These are phyloP conservation scores for Cervus canadensis DNA, from an alignment of 2,113 vertebrate species.

Conservation along the genomic window DNA sequence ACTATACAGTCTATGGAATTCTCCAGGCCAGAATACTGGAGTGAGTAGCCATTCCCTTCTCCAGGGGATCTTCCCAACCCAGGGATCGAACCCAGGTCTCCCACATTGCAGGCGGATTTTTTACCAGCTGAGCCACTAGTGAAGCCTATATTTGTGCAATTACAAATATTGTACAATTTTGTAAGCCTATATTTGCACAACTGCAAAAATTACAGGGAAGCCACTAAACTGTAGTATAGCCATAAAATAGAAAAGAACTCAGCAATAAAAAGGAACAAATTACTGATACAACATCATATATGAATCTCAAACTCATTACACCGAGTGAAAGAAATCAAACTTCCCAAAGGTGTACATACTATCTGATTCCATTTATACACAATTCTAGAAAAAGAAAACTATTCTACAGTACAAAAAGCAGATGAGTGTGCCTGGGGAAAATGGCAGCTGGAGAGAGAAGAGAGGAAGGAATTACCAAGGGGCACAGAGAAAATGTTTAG, in stretches of 20 bases:
- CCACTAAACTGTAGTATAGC: neutral
- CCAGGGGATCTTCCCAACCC: neutral
- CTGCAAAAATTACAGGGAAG: neutral
- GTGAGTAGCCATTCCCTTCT: neutral
- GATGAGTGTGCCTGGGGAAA: neutral
- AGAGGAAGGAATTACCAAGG: neutral
- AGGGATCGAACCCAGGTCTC: neutral
- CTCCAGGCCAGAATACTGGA: neutral
- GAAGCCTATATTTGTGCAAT: neutral
- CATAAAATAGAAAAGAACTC: neutral
- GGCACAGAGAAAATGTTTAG: neutral
- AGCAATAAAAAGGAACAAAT: neutral
- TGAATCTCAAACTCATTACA: neutral
- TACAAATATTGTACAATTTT: neutral
- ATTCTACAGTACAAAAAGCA: neutral
- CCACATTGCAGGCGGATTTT: neutral
- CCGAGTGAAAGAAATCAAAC: neutral
- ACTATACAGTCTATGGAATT: neutral
- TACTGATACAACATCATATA: neutral
- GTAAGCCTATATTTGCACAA: neutral
- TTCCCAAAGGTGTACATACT: neutral
- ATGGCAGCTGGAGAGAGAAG: neutral
- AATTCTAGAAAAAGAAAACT: neutral
- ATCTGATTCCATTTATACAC: neutral
- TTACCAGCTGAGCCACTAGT: neutral